Evolutionary conservation across 1,140 invertebrate genomes (phyloP).

Genomic region (Hestina assimilis): DNA sequence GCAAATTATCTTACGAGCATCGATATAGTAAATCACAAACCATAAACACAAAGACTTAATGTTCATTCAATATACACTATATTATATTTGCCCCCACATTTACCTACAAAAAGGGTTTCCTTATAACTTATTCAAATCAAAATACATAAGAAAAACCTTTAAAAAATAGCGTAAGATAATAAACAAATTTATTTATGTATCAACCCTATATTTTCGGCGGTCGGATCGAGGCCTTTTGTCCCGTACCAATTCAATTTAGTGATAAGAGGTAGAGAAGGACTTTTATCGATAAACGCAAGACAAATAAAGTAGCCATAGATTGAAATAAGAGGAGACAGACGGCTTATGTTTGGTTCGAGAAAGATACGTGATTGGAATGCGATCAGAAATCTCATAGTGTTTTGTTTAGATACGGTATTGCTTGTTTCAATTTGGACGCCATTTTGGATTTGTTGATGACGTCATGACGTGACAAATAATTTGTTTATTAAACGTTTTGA

Average conservation of each 20-base stretch:
- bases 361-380: conserved; percentile 8
- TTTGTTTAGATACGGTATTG: neutral
- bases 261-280: conserved; percentile 54
- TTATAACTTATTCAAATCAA: neutral
- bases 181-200: neutral
- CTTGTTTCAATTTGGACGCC: too few species aligned
- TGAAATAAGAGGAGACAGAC: conserved; percentile 31
- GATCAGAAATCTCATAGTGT: too few species aligned
- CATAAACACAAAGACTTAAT: too few species aligned
- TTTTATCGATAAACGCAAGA: conserved; percentile 52
- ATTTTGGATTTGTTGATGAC: too few species aligned
- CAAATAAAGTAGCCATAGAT: conserved; percentile 59
- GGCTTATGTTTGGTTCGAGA: conserved; percentile 10
- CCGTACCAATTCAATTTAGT: conserved; percentile 63
- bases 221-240: conserved; percentile 39
- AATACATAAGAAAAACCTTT: too few species aligned
- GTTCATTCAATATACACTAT: too few species aligned
- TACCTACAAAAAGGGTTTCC: too few species aligned
- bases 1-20: too few species aligned
- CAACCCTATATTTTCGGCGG: conserved; percentile 25
- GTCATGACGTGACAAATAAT: too few species aligned
- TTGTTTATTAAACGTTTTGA: too few species aligned
- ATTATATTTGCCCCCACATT: too few species aligned
- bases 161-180: neutral
- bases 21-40: too few species aligned